Evolutionary conservation across 2,113 vertebrate species (phyloP).

Genomic region (Melanotaenia duboulayi): DNA sequence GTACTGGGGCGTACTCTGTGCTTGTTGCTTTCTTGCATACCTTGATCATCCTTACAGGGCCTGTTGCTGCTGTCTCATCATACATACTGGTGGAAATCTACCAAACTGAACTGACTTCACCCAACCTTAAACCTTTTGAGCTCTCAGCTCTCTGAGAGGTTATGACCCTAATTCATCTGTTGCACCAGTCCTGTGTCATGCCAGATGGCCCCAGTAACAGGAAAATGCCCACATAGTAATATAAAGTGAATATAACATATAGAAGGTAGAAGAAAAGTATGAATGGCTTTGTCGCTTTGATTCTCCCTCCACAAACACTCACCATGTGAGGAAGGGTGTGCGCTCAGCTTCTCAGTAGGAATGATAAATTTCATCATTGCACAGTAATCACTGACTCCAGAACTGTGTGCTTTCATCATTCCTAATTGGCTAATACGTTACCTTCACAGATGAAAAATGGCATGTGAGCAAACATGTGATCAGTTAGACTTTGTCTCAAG

Average conservation of each 20-base stretch:
- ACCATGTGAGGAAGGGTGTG: constrained; percentile 31
- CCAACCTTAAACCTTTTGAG: background rate
- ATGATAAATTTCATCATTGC: constrained; percentile 62
- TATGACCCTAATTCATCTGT: constrained; percentile 17
- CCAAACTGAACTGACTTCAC: too few species aligned
- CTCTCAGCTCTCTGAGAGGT: background rate
- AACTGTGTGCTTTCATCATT: constrained; percentile 57
- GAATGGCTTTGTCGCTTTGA: constrained; percentile 34
- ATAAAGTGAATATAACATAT: constrained; percentile 24
- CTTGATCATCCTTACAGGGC: too few species aligned
- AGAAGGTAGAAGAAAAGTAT: constrained; percentile 25
- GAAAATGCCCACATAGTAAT: constrained; percentile 12
- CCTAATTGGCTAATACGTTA: constrained; percentile 73
- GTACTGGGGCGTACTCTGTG: too few species aligned
- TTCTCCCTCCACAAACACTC: constrained; percentile 13
- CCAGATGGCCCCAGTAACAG: background rate
- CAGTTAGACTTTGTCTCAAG: constrained; percentile 44
- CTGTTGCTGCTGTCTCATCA: too few species aligned
- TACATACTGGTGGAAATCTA: too few species aligned
- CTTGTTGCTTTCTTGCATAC: too few species aligned
- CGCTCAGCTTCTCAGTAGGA: constrained; percentile 35
- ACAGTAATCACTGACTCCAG: constrained; percentile 68
- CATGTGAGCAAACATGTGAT: constrained; percentile 55
- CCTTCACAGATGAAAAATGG: constrained; percentile 63
- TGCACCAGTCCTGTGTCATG: background rate